Base-by-base conservation (phyloP, 1,140 invertebrate genomes). In the Zophobas atratus region DNA sequence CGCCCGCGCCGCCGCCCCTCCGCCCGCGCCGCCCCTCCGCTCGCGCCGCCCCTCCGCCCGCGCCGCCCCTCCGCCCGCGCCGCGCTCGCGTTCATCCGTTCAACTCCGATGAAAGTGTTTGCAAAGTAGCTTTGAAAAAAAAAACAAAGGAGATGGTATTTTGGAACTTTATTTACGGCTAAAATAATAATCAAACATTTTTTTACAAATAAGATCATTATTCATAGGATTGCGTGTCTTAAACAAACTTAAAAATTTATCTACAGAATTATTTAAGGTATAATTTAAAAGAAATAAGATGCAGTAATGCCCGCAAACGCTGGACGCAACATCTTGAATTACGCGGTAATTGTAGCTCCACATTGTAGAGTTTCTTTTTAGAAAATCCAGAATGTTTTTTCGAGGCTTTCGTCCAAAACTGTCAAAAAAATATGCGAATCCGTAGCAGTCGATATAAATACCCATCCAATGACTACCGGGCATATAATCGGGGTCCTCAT, bases 241-340 rank as follows among this genome's bases (percentile, higher is more conserved):
- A 33, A 56, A 56, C 34, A 56, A 32, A 20, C 34, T 56, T 0
- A 56, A 34, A 56, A 56, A 56, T 33, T 56, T 33, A 56, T 56
- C 55, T 5, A 56, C 32, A 35, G 20, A 33, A 3, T 6, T 35
- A 1, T 34, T 34, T 33, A 33, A 6, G 2, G 39, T 33, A 39
- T 70, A 70, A 33, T 70, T 70, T 41, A 63, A 63, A n/a, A 63
- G 57, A 63, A 63, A 63, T 63, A 63, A 63, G 2, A 20, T 8
- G 35, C 63, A 70, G 63, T 70, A 70, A 38, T 70, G 35, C 2
- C 63, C 63, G 5, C 63, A 70, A 8, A 48, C 63, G 5, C 8
- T 70, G 8, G 63, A 70, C 3, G 35, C 8, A 39, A 70, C 5
- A 41, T 70, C 63, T 70, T 70, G 63, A 67, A 67, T 70, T 70